These are phyloP conservation scores for Glyphotaelius pellucidus DNA, from an alignment of 2,888 invertebrate genomes.

Conservation along the genomic window DNA sequence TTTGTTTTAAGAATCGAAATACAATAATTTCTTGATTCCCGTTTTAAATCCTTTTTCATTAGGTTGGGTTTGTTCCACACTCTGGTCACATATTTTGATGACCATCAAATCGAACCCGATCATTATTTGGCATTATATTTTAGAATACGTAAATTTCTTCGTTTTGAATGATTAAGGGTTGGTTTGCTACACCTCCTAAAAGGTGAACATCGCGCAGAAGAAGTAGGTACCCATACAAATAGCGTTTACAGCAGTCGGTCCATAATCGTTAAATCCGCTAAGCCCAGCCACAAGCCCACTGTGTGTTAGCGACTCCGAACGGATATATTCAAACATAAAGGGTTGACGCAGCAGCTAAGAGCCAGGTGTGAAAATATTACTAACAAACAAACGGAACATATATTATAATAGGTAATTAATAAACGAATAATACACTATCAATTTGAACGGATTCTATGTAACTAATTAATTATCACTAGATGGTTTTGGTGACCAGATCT, in stretches of 20 bases:
- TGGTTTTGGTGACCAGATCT: too few relatives aligned
- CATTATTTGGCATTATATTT: neutral
- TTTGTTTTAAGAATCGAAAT: too few relatives aligned
- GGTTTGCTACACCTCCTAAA: neutral
- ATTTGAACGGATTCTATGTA: too few relatives aligned
- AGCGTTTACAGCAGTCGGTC: neutral
- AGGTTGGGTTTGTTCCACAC: too few relatives aligned
- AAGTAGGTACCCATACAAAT: neutral
- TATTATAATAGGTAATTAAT: neutral
- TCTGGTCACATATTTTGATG: too few relatives aligned
- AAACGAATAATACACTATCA: too few relatives aligned
- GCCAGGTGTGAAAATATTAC: slow-evolving; percentile 2
- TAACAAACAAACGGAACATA: neutral
- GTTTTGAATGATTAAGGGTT: neutral
- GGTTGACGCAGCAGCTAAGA: neutral
- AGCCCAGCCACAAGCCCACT: neutral
- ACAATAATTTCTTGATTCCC: too few relatives aligned
- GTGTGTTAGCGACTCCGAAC: neutral
- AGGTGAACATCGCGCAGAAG: neutral
- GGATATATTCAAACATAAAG: neutral
- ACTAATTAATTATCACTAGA: too few relatives aligned
- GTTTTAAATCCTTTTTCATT: too few relatives aligned
- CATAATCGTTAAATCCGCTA: slow-evolving; percentile 7
- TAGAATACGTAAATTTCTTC: neutral
- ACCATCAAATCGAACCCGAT: too few relatives aligned